These are phyloP conservation scores for Theristus sp. DNA, from an alignment of 2,888 invertebrate genomes.

Conservation along the genomic window DNA sequence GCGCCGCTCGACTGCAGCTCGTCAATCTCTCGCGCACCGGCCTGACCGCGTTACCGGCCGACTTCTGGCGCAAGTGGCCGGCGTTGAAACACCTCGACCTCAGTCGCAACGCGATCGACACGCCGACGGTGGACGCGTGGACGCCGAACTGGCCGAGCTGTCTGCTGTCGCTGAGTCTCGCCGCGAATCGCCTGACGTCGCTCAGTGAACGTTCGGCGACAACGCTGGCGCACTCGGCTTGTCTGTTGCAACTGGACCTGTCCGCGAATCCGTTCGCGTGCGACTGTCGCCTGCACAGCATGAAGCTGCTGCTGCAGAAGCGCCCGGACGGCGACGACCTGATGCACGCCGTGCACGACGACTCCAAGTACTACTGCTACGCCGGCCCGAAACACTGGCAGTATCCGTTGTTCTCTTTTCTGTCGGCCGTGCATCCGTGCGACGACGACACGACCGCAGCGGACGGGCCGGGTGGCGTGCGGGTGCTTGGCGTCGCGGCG, in stretches of 20 bases:
- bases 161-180: background rate
- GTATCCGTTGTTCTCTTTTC: background rate
- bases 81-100: background rate
- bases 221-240: background rate
- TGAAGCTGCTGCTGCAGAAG: conserved; percentile 8
- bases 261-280: conserved; percentile 19
- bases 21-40: background rate
- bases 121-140: background rate
- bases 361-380: background rate
- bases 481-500: background rate
- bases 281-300: conserved; percentile 17
- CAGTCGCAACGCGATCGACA: background rate
- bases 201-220: background rate
- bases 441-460: background rate
- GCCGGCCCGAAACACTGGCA: background rate
- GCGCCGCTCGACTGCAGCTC: background rate
- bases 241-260: conserved; percentile 16
- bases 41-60: background rate
- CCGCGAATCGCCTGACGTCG: background rate
- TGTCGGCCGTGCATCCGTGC: background rate
- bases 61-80: background rate
- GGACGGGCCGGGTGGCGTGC: background rate
- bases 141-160: background rate
- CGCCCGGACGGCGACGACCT: background rate
- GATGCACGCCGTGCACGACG: background rate